These are phyloP conservation scores for Melanostigma gelatinosum DNA, from an alignment of 2,113 vertebrate genomes.

Conservation along the genomic window DNA sequence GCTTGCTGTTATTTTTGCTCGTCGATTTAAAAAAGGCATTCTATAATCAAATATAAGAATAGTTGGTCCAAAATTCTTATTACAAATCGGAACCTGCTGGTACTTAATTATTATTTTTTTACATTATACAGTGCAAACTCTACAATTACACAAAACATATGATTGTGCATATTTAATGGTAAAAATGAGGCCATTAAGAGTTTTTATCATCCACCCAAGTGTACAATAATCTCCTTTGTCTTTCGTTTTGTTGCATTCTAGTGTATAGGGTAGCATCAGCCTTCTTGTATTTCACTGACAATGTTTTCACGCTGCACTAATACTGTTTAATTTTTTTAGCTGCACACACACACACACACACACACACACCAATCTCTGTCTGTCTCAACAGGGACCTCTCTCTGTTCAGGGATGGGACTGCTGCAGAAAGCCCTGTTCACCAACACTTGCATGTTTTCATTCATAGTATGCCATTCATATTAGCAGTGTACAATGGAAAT, in stretches of 20 bases:
- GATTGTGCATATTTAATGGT: neutral
- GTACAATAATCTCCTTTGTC: neutral
- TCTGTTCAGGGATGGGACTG: constrained; percentile 18
- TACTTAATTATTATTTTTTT: neutral
- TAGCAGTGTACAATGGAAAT: neutral
- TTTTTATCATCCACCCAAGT: neutral
- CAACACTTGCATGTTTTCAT: constrained; percentile 54
- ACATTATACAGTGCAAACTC: too few species aligned
- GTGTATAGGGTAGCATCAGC: neutral
- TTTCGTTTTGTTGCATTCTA: neutral
- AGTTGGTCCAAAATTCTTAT: neutral
- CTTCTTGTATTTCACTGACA: neutral
- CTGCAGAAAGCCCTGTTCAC: constrained; percentile 9
- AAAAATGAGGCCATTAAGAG: neutral
- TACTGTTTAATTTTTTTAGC: constrained; percentile 39
- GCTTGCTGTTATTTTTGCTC: neutral
- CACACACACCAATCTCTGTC: neutral
- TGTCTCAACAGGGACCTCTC: constrained; percentile 1
- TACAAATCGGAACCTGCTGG: neutral
- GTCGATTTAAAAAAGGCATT: neutral
- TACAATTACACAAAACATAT: neutral
- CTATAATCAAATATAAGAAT: neutral
- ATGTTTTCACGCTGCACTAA: constrained; percentile 7
- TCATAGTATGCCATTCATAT: constrained; percentile 60
- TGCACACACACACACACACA: constrained; percentile 31